Conservation (phyloP, 2,113 vertebrate species). For the Phalacrocorax carbo region DNA sequence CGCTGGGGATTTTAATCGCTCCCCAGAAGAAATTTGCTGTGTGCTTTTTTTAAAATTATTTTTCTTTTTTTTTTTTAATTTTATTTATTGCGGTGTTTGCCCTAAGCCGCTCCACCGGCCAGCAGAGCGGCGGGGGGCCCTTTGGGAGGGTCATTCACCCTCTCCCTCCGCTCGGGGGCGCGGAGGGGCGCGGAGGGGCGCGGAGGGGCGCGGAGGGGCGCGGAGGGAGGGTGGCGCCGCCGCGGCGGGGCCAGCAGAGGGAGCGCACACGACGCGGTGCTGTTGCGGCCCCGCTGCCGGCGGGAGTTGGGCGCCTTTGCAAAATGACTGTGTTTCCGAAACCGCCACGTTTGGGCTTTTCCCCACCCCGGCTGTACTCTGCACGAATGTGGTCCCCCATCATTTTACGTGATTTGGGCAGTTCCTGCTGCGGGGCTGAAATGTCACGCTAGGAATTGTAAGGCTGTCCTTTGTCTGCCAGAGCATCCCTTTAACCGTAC, state of each 20-base stretch:
- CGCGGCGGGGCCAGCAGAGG: slow-evolving; percentile 53
- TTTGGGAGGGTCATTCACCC: background rate
- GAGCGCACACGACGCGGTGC: slow-evolving; percentile 20
- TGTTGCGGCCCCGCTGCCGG: background rate
- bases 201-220: background rate
- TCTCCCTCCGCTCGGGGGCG: background rate
- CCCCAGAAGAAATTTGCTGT: too few relatives aligned
- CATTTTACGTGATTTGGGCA: background rate
- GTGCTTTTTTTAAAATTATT: background rate
- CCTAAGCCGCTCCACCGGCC: background rate
- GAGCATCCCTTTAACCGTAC: background rate
- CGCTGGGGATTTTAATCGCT: fast-evolving
- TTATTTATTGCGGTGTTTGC: background rate
- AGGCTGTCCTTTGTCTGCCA: background rate
- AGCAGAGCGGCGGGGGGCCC: background rate
- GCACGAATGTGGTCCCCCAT: too few relatives aligned
- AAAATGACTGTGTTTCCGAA: fast-evolving
- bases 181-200: too few relatives aligned
- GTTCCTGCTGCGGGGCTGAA: background rate
- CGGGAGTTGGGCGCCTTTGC: background rate
- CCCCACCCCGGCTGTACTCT: background rate
- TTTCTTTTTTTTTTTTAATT: too few relatives aligned
- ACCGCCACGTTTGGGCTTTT: fast-evolving
- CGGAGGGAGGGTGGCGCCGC: background rate
- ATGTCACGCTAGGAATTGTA: fast-evolving